phyloP scores from a whole-genome alignment of 2,888 invertebrate species.

The Callimorpha dominula region DNA sequence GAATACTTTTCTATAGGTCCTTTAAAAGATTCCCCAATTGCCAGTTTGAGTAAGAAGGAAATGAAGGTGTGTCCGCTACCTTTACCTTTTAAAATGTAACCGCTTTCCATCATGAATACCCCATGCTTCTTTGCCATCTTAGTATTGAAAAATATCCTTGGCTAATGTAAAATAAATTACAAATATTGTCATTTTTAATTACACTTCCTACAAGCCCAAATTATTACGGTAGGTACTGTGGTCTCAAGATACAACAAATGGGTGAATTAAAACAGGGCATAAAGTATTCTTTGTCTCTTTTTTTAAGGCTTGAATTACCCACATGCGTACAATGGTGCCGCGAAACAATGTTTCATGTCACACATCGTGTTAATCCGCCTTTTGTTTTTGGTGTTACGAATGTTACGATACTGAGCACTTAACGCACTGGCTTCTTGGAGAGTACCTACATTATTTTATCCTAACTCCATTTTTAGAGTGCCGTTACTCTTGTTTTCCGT shows the following conservation, averaged over 20 bases:
- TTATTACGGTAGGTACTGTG: slow-evolving; percentile 38
- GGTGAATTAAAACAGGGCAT: slow-evolving; percentile 43
- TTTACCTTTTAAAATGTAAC: too few species aligned
- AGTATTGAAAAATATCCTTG: too few species aligned
- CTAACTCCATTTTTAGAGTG: not conserved
- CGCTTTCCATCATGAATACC: too few species aligned
- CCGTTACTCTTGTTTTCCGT: too few species aligned
- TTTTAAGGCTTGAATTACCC: slow-evolving; percentile 38
- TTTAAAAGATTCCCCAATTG: too few species aligned
- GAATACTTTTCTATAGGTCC: too few species aligned
- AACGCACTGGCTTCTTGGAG: not conserved
- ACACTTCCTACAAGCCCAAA: slow-evolving; percentile 3
- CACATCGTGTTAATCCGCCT: slow-evolving; percentile 29
- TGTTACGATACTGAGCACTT: not conserved
- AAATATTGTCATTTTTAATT: slow-evolving; percentile 36
- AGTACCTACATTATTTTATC: not conserved
- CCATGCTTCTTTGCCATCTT: too few species aligned
- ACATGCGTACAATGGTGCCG: slow-evolving; percentile 20
- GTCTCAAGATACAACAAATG: slow-evolving; percentile 36
- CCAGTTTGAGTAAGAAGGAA: too few species aligned
- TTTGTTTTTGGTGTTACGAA: slow-evolving; percentile 18
- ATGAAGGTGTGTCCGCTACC: too few species aligned
- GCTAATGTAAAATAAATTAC: not conserved
- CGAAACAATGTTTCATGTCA: slow-evolving; percentile 22
- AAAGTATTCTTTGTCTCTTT: slow-evolving; percentile 30